phyloP scores from a whole-genome alignment of 2,113 vertebrate species.

The Enhydra lutris region DNA sequence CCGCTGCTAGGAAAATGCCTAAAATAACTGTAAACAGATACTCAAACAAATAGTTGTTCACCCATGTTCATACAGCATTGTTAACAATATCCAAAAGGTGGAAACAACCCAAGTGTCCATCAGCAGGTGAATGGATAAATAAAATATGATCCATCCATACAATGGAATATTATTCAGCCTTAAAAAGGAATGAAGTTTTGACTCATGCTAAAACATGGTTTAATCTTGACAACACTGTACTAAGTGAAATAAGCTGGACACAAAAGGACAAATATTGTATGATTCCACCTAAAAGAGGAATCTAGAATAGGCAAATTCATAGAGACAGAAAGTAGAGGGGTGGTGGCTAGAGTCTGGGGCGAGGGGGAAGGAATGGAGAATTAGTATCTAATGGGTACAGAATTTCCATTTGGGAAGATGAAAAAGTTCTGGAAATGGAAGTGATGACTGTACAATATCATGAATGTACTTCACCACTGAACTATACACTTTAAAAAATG shows the following conservation, averaged over 20 bases:
- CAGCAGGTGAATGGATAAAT: neutral
- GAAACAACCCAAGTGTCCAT: neutral
- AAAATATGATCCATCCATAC: neutral
- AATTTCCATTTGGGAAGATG: neutral
- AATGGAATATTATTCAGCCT: neutral
- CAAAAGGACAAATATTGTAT: neutral
- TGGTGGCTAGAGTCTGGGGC: neutral
- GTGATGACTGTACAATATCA: neutral
- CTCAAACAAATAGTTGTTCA: neutral
- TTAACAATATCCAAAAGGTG: neutral
- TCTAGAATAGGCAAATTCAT: neutral
- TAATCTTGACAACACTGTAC: neutral
- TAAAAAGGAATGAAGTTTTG: neutral
- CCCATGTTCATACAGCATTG: neutral
- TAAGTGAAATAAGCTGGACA: neutral
- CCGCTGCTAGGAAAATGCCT: neutral
- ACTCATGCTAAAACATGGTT: neutral
- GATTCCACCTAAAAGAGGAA: neutral
- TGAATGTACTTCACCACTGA: neutral
- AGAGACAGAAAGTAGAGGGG: neutral
- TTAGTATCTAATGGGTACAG: neutral
- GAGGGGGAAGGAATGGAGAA: neutral
- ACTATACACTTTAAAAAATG: neutral
- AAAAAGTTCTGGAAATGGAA: neutral
- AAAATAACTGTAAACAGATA: neutral